Conservation (phyloP, 2,113 vertebrate genomes). For the Mesoclemmys tuberculata region DNA sequence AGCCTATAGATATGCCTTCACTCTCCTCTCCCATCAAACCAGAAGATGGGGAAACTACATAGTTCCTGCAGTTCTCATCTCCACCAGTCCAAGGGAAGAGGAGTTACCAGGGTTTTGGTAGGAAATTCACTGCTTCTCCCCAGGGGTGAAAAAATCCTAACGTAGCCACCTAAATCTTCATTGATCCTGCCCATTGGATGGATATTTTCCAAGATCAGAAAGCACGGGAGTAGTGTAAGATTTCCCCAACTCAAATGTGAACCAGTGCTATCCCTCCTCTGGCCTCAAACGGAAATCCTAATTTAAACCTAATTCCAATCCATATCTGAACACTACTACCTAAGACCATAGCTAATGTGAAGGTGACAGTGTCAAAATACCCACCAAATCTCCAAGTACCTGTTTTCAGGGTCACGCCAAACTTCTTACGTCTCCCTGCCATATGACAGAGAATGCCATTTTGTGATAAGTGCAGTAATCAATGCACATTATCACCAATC, state of each 20-base stretch:
- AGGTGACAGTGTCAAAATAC: background rate
- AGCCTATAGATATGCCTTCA: too few species aligned
- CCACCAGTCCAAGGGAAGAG: background rate
- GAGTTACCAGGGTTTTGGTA: background rate
- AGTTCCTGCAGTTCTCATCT: background rate
- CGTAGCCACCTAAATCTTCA: background rate
- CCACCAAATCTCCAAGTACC: background rate
- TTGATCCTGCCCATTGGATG: fast-evolving
- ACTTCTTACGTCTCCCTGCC: background rate
- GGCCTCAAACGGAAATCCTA: background rate
- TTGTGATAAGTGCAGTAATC: background rate
- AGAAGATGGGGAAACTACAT: background rate
- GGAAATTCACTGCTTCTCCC: background rate
- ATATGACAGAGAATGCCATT: background rate
- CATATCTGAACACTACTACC: background rate
- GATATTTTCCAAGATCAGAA: background rate
- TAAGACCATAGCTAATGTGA: background rate
- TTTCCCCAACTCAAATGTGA: background rate
- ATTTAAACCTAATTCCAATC: background rate
- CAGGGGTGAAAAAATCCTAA: background rate
- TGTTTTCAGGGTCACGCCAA: background rate
- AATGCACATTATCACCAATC: background rate
- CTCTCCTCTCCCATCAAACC: background rate
- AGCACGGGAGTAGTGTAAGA: background rate
- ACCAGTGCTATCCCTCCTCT: background rate